phyloP scores from a whole-genome alignment of 2,113 vertebrate genomes.

The Sebastes schlegelii region DNA sequence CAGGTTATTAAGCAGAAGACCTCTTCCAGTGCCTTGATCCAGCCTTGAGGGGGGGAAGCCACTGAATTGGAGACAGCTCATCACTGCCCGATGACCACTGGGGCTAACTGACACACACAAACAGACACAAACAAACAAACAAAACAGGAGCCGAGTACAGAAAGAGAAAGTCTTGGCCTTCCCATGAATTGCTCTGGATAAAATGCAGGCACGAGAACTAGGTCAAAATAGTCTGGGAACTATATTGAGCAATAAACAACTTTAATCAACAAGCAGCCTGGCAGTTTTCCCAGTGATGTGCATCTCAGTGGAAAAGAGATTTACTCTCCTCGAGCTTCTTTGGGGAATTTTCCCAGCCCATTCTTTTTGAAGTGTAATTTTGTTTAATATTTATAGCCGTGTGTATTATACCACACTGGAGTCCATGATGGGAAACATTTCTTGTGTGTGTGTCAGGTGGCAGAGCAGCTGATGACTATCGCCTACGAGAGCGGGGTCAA shows the following conservation, averaged over 20 bases:
- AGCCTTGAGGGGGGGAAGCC: constrained; percentile 13
- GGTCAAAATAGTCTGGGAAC: constrained; percentile 56
- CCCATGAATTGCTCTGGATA: constrained; percentile 13
- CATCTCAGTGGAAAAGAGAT: constrained; percentile 30
- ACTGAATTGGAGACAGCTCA: constrained; percentile 10
- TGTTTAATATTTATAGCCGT: constrained; percentile 22
- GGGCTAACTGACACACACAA: constrained; percentile 29
- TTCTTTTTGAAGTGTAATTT: constrained; percentile 38
- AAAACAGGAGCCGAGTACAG: constrained; percentile 17
- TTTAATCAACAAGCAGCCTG: constrained; percentile 40
- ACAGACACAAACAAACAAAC: constrained; percentile 35
- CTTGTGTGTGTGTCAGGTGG: constrained; percentile 85
- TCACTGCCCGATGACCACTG: constrained; percentile 37
- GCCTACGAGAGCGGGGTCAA: constrained; percentile 98
- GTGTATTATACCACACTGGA: neutral
- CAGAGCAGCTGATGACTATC: constrained; percentile 97
- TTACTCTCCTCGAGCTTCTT: constrained; percentile 8
- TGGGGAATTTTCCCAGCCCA: constrained; percentile 12
- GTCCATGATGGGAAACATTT: neutral
- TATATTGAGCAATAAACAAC: constrained; percentile 58
- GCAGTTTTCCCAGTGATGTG: constrained; percentile 25
- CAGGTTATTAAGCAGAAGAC: constrained; percentile 16
- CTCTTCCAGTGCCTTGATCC: constrained; percentile 8
- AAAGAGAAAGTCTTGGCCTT: constrained; percentile 18
- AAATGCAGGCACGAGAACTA: constrained; percentile 49